Base-by-base conservation (phyloP, 2,888 invertebrate genomes). In the Rhyacophila evoluta region DNA sequence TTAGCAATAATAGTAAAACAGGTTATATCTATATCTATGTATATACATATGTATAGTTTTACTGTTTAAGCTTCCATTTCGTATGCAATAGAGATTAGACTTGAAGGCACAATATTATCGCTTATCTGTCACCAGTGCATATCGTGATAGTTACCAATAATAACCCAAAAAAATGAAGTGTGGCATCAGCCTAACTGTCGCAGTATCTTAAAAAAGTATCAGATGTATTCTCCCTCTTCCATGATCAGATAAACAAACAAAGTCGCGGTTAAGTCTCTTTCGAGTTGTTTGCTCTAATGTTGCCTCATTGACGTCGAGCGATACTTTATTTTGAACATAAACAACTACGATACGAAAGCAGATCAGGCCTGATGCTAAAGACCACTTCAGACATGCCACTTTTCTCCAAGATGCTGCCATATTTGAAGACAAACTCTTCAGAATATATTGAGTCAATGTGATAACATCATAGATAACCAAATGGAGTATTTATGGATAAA, bases 251-350 rank as follows among this genome's bases (percentile, higher is more conserved):
- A 78, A 80, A 78, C 76, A 75, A 79, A 81, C 78, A 77, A 36
- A 55, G 74, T 74, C 33, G 41, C 55, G 72, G 68, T 15, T 70
- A 75, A 78, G 78, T 72, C 41, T 5, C 72, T 37, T 25, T 39
- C 10, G 12, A 75, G 77, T 72, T 79, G 81, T 81, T 81, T 79
- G 67, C 74, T 73, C n/a, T 75, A 75, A 67, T 78, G 80, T 80
- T 73, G 78, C 74, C 78, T 80, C 73, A 70, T 75, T 72, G 80
- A 80, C 77, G 72, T 75, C 73, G 74, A 78, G 15, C 41, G 78
- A 78, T 75, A 78, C 71, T 78, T 80, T 80, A 69, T 78, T 78
- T 67, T n/a, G 67, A 75, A 75, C 70, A 75, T 71, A 80, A 80
- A 80, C 80, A 80, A 73, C 70, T 72, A 19, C 73, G 38, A 72